Base-by-base conservation (phyloP, 2,113 vertebrate genomes). In the Cyrtonyx montezumae region DNA sequence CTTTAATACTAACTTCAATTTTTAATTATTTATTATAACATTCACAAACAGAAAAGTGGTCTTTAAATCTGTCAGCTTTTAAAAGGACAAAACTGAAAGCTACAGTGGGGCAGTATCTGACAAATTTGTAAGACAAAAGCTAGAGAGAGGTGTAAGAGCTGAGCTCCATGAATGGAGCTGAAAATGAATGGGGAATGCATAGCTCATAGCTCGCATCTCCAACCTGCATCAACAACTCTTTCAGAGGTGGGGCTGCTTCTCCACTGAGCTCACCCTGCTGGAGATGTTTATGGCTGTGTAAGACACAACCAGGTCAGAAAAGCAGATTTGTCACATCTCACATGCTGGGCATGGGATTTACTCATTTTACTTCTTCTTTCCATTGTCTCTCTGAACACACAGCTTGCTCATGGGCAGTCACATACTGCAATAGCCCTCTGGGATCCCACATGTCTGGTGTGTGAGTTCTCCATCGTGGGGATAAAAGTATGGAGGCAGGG, bases 11-110 rank as follows among this genome's bases (percentile, higher is more conserved):
- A 32, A 40, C n/a, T 95, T 77, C 53, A 51, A 25, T 55, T 88
- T 84, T 83, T 77, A 85, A 74, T 85, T 79, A 53, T 93, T 93
- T 91, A 61, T 53, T 65, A 56, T 88, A 63, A 82, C 86, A 82
- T 76, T 59, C 71, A 40, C 1, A 0, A n/a, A 82, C 36, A 8
- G 58, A 95, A 95, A 95, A 79, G 43, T 20, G n/a, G 43, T 93
- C 66, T 94, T 92, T 92, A 90, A 74, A 88, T 34, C 91, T 88
- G 83, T 90, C 32, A 63, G 36, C 45, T 95, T 87, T 90, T 63
- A 37, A 94, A 87, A 91, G 92, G 74, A 81, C 3, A 32, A 93
- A 59, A 20, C 56, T 36, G 20, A 91, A 87, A 93, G 17, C 67
- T 84, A 84, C 43, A 88, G 11, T 17, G 48, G 63, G 49, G 7